Conservation (phyloP, 64 coral and sea anemone genomes). For the Montipora foliosa region DNA sequence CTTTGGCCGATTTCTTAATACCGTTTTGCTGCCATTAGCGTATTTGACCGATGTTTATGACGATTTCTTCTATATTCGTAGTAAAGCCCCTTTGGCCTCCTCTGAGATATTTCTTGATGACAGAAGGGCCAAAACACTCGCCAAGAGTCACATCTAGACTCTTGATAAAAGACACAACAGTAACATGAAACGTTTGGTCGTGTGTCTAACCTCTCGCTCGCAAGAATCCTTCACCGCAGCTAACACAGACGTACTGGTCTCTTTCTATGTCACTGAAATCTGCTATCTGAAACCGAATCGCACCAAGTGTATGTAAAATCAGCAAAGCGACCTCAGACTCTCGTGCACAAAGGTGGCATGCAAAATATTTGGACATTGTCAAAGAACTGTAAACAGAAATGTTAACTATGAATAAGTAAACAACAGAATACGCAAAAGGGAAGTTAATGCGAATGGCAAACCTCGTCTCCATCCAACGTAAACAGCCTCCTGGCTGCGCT, state of each 20-base stretch:
- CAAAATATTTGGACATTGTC: too few species aligned
- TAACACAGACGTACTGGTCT: conserved; percentile 78
- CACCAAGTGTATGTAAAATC: neutral
- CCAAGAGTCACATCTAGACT: neutral
- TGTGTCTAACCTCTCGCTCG: conserved; percentile 72
- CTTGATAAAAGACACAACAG: neutral
- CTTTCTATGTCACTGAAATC: conserved; percentile 68
- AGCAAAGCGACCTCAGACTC: neutral
- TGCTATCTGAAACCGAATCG: conserved; percentile 46
- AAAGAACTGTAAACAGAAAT: too few species aligned
- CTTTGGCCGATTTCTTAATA: too few species aligned
- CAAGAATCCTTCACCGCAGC: conserved; percentile 86
- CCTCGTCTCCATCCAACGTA: conserved; percentile 78
- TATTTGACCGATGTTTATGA: too few species aligned
- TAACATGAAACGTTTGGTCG: neutral
- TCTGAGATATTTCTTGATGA: too few species aligned
- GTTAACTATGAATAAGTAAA: neutral
- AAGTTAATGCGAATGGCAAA: neutral
- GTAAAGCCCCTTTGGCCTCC: too few species aligned
- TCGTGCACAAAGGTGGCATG: too few species aligned
- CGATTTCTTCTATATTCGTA: too few species aligned
- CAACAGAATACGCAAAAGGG: neutral
- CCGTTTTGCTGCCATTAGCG: too few species aligned
- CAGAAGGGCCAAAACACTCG: too few species aligned
- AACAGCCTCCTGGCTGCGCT: conserved; percentile 91